Percentiles rank a stretch among this genome's conserved stretches.
Evolutionary conservation across 2,888 invertebrate genomes (phyloP).

Genomic region (Desoria tigrina): DNA sequence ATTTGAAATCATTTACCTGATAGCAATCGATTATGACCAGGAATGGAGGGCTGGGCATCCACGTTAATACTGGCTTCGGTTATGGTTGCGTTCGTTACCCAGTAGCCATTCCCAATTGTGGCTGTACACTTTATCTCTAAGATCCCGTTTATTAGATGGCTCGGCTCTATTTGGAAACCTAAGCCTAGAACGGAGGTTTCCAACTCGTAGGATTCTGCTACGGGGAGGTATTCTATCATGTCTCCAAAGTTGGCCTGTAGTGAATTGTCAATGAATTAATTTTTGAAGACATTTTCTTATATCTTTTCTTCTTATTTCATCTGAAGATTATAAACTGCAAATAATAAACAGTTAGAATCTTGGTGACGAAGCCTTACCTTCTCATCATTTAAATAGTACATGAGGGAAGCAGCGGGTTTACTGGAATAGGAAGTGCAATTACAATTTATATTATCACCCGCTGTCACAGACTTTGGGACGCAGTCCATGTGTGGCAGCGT

Average conservation of each 20-base stretch:
- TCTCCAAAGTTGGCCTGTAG: conserved; percentile 41
- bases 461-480: conserved; percentile 28
- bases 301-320: conserved; percentile 4
- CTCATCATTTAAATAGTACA: conserved; percentile 44
- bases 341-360: too few relatives aligned
- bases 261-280: conserved; percentile 2
- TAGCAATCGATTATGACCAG: conserved; percentile 35
- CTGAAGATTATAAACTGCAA: too few relatives aligned
- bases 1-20: conserved; percentile 35
- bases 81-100: conserved; percentile 26
- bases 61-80: conserved; percentile 28
- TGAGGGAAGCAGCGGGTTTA: conserved; percentile 45
- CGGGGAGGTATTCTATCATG: conserved; percentile 51
- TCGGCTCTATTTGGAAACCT: conserved; percentile 47
- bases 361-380: too few relatives aligned
- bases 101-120: conserved; percentile 39
- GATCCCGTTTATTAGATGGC: conserved; percentile 45
- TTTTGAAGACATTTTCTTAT: neutral
- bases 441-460: conserved; percentile 35
- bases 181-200: conserved; percentile 52
- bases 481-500: conserved; percentile 38
- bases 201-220: conserved; percentile 46
- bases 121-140: conserved; percentile 45
- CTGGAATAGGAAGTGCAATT: conserved; percentile 44
- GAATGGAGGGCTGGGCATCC: conserved; percentile 41